A percentile compares a stretch with the other conserved stretches of the same genome.
These are phyloP conservation scores for Podocnemis expansa DNA, from an alignment of 2,113 vertebrate species.

Conservation along the genomic window DNA sequence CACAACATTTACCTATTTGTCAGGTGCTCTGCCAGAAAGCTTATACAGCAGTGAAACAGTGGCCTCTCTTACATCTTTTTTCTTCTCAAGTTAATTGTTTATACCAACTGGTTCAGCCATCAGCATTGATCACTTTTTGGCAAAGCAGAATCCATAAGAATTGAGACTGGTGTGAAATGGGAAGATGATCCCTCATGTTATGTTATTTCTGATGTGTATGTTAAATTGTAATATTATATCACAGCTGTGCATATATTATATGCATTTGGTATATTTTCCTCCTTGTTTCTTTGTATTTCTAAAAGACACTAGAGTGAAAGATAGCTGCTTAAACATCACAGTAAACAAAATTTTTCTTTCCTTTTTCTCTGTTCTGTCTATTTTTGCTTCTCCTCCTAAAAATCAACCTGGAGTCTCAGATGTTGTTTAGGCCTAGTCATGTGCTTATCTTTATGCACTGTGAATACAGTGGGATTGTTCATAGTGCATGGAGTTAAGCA, in stretches of 20 bases:
- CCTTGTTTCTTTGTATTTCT: neutral
- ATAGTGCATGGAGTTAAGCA: neutral
- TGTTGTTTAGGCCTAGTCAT: neutral
- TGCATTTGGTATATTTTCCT: neutral
- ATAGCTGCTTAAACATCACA: neutral
- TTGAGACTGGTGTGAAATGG: neutral
- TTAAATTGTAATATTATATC: neutral
- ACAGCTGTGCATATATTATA: neutral
- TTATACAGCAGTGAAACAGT: rapidly evolving
- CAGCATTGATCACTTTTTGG: neutral
- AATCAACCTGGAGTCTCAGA: neutral
- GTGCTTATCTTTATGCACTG: neutral
- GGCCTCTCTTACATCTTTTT: neutral
- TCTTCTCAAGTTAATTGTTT: neutral
- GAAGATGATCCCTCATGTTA: neutral
- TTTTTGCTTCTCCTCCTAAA: neutral
- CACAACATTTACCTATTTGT: rapidly evolving
- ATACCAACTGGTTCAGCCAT: neutral
- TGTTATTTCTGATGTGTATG: neutral
- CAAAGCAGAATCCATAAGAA: neutral
- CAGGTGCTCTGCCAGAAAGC: neutral
- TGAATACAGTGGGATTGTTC: neutral
- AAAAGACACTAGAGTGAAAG: neutral
- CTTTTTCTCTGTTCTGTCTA: neutral
- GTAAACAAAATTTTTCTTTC: neutral